Conservation (phyloP, 2,888 invertebrate genomes). For the Pelosia muscerda region DNA sequence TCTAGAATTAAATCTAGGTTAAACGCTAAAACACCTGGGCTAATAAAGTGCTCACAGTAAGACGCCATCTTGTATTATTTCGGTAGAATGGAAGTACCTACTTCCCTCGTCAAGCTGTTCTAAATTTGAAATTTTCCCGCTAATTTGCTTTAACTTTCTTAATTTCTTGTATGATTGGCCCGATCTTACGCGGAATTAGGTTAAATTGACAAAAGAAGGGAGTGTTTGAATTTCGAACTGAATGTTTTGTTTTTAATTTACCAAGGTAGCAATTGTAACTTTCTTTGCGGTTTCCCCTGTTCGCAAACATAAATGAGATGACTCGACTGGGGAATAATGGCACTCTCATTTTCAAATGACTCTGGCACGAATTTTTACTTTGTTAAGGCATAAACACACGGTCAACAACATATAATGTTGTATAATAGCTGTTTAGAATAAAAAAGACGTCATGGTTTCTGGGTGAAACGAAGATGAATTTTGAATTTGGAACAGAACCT, state of each 20-base stretch:
- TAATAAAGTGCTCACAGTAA: not conserved
- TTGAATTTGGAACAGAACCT: not conserved
- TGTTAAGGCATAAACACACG: not conserved
- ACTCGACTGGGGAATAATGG: not conserved
- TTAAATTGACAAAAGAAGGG: constrained; percentile 1
- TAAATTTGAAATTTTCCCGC: constrained; percentile 4
- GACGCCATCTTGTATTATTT: constrained; percentile 1
- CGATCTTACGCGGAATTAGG: constrained; percentile 1
- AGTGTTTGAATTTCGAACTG: not conserved
- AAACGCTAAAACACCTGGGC: constrained; percentile 4
- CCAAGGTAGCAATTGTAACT: not conserved
- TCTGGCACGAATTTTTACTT: not conserved
- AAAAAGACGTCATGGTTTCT: too few species aligned
- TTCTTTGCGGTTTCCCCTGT: not conserved
- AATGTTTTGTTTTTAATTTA: not conserved
- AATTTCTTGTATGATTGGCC: constrained; percentile 2
- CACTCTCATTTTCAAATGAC: not conserved
- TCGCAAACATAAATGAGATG: not conserved
- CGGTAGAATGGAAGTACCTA: too few species aligned
- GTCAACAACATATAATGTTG: too few species aligned
- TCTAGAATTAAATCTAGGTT: constrained; percentile 4
- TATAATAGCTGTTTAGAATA: too few species aligned
- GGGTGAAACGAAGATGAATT: too few species aligned
- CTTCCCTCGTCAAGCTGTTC: not conserved
- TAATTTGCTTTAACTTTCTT: constrained; percentile 4